phyloP scores from a whole-genome alignment of 2,797 vertebrate genomes.

The Gastrophryne carolinensis region DNA sequence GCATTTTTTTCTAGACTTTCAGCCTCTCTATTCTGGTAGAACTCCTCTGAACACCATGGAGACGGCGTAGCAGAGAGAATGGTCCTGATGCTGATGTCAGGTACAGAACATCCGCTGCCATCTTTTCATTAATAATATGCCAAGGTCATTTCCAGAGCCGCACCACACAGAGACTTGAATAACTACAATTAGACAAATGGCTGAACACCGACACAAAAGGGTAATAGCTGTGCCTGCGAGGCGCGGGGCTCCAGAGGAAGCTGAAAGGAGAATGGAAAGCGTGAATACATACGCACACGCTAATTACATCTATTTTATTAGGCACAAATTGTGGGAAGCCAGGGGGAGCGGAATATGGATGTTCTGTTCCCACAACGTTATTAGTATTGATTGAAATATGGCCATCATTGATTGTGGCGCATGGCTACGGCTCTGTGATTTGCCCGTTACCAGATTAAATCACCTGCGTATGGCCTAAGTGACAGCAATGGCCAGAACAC shows the following conservation, averaged over 20 bases:
- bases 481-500: too few species aligned
- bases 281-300: not conserved
- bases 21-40: too few species aligned
- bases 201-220: not conserved
- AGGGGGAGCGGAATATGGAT: too few species aligned
- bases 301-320: not conserved
- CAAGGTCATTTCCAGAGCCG: not conserved
- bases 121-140: not conserved
- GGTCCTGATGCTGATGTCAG: not conserved
- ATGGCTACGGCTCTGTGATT: too few species aligned
- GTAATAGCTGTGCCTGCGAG: not conserved
- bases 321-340: not conserved
- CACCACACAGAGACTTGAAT: not conserved
- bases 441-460: too few species aligned
- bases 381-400: too few species aligned
- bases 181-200: not conserved
- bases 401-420: too few species aligned
- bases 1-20: too few species aligned
- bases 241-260: not conserved
- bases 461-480: too few species aligned
- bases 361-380: too few species aligned
- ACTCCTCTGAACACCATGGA: not conserved
- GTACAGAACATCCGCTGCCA: not conserved
- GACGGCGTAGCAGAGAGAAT: not conserved
- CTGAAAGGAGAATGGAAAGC: not conserved